phyloP scores from a whole-genome alignment of 2,888 invertebrate species.

The Acleris emargana region DNA sequence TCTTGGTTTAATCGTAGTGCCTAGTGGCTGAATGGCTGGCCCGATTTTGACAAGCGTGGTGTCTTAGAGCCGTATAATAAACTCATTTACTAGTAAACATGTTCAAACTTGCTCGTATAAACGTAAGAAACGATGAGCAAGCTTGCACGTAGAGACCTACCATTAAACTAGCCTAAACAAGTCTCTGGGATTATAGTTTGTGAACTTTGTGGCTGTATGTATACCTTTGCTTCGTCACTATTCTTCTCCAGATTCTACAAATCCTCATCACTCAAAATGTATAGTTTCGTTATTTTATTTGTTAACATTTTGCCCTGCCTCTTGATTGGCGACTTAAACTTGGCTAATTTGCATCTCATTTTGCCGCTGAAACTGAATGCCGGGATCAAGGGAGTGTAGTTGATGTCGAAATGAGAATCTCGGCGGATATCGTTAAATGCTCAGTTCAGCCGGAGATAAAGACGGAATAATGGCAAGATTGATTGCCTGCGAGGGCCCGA shows the following conservation, averaged over 20 bases:
- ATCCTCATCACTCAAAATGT: neutral
- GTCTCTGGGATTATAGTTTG: no score
- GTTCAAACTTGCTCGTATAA: no score
- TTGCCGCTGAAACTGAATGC: conserved; percentile 7
- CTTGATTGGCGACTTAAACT: conserved; percentile 21
- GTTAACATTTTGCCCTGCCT: neutral
- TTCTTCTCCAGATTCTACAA: neutral
- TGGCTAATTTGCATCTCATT: conserved; percentile 28
- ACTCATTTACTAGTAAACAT: no score
- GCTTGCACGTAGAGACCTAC: no score
- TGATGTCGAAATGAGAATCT: conserved; percentile 15
- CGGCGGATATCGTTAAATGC: conserved; percentile 16
- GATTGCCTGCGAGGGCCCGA: neutral
- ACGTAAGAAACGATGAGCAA: no score
- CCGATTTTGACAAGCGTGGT: no score
- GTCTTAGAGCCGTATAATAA: no score
- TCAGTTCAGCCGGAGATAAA: conserved; percentile 7
- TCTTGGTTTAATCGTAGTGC: no score
- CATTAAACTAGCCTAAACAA: no score
- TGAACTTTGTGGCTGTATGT: no score
- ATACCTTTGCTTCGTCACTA: no score
- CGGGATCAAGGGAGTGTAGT: conserved; percentile 7
- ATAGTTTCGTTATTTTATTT: conserved; percentile 14
- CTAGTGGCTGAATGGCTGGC: no score
- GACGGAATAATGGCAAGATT: conserved; percentile 29